phyloP scores from a whole-genome alignment of 92 coral and sea anemone genomes.

The Bergia sp. region DNA sequence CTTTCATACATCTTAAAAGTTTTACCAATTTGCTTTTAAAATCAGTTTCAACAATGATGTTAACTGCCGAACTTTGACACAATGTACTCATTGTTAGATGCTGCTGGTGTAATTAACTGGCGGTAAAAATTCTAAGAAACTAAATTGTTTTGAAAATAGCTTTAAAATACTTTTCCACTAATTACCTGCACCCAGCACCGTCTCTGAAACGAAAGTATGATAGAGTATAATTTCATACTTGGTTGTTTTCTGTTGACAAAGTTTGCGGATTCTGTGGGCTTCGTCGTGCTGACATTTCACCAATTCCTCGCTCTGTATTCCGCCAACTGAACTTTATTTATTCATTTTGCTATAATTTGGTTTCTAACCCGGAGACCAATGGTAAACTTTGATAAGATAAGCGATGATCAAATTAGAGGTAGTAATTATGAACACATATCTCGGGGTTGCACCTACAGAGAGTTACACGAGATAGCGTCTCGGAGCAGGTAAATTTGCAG shows the following conservation, averaged over 20 bases:
- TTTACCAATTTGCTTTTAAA: too few relatives aligned
- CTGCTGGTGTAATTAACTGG: neutral
- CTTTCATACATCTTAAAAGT: too few relatives aligned
- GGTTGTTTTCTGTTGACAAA: neutral
- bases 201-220: neutral
- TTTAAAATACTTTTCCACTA: neutral
- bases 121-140: neutral
- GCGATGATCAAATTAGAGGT: neutral
- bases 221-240: neutral
- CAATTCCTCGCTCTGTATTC: neutral
- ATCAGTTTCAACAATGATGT: too few relatives aligned
- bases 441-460: neutral
- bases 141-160: slow-evolving; percentile 1
- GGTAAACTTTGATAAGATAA: neutral
- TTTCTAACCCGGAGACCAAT: slow-evolving; percentile 6
- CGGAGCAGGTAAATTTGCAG: neutral
- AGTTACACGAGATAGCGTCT: neutral
- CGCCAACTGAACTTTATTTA: neutral
- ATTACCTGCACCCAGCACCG: neutral
- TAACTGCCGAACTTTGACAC: neutral
- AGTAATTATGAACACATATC: neutral
- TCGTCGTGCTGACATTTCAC: neutral
- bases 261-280: neutral
- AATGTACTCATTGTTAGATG: neutral
- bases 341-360: neutral